These are phyloP conservation scores for Coracopsis vasa DNA, from an alignment of 2,113 vertebrate species.

Conservation along the genomic window DNA sequence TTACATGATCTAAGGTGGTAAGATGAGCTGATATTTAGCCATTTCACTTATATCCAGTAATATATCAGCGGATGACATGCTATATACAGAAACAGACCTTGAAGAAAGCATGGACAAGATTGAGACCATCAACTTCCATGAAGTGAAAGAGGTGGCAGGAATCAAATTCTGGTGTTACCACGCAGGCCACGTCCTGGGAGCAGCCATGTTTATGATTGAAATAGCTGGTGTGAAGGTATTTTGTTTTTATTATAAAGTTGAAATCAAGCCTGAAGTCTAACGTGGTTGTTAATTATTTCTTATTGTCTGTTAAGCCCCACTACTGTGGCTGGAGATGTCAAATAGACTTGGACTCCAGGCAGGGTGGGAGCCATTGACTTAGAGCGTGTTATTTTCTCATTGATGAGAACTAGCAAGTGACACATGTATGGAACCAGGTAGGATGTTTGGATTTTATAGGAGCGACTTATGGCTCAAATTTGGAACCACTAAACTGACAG, in stretches of 20 bases:
- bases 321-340: not conserved
- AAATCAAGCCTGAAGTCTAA: not conserved
- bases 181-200: constrained; percentile 93
- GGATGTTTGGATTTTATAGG: not conserved
- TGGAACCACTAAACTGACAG: not conserved
- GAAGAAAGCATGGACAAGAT: constrained; percentile 99
- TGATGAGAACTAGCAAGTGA: not conserved
- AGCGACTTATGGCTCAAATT: not conserved
- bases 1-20: not conserved
- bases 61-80: constrained; percentile 98
- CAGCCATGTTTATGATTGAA: constrained; percentile 99
- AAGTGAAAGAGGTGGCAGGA: constrained; percentile 97
- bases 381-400: not conserved
- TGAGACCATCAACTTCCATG: constrained; percentile 98
- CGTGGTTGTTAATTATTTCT: not conserved
- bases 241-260: not conserved
- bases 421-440: not conserved
- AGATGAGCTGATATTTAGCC: not conserved
- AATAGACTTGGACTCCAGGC: not conserved
- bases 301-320: not conserved
- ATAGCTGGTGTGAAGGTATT: constrained; percentile 96
- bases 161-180: constrained; percentile 99
- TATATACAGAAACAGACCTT: constrained; percentile 95
- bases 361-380: not conserved
- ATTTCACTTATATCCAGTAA: constrained; percentile 78